Evolutionary conservation across 2,113 vertebrate species (phyloP).

Genomic region (Crotalus tigris): DNA sequence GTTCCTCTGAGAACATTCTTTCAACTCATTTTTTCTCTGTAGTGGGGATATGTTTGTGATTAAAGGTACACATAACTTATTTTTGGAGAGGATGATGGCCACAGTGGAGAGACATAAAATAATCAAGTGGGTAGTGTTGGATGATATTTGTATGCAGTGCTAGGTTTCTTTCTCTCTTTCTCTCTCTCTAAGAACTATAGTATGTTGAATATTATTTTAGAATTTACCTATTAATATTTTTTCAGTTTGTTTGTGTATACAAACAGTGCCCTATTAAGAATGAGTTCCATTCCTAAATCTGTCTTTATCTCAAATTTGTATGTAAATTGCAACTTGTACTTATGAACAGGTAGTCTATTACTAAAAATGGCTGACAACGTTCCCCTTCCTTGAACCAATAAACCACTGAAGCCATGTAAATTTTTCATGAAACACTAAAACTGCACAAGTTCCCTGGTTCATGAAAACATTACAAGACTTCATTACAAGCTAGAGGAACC

Average conservation of each 20-base stretch:
- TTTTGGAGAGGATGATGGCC: neutral
- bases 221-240: neutral
- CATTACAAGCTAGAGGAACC: neutral
- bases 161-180: neutral
- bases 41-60: neutral
- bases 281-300: neutral
- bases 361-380: neutral
- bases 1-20: neutral
- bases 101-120: neutral
- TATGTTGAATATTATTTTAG: neutral
- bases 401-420: neutral
- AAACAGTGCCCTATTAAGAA: neutral
- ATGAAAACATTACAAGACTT: neutral
- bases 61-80: neutral
- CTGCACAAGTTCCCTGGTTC: neutral
- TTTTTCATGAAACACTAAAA: neutral
- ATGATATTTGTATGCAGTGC: neutral
- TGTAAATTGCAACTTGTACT: neutral
- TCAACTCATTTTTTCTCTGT: neutral
- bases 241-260: neutral
- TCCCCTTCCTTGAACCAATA: neutral
- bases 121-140: neutral
- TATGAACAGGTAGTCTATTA: neutral
- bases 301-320: neutral
- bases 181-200: neutral